Conservation (phyloP, 2,113 vertebrate species). For the Pangasianodon gigas region DNA sequence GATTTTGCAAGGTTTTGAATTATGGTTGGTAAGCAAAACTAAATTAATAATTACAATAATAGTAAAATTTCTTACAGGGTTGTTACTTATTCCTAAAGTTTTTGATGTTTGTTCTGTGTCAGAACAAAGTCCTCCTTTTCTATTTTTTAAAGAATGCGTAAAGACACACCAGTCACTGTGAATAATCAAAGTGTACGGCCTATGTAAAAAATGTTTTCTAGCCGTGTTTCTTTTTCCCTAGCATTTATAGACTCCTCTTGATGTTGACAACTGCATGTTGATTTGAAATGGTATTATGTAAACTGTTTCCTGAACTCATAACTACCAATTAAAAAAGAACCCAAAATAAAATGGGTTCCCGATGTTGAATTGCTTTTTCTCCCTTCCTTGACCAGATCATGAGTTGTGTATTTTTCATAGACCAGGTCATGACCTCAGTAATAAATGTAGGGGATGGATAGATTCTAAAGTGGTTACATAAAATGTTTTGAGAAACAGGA, state of each 20-base stretch:
- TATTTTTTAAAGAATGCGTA: constrained; percentile 39
- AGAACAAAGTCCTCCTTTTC: constrained; percentile 62
- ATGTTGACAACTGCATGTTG: constrained; percentile 72
- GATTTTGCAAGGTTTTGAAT: constrained; percentile 10
- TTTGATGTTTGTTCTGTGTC: constrained; percentile 68
- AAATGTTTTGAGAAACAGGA: not conserved
- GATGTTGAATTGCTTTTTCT: constrained; percentile 20
- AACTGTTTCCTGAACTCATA: constrained; percentile 69
- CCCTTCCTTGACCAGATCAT: not conserved
- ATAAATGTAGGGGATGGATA: not conserved
- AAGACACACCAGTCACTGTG: constrained; percentile 65
- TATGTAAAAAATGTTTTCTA: constrained; percentile 23
- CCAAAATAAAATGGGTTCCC: constrained; percentile 54
- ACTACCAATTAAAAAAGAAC: constrained; percentile 71
- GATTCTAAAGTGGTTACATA: not conserved
- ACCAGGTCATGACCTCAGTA: not conserved
- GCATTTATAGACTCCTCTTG: constrained; percentile 59
- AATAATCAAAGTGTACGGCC: constrained; percentile 56
- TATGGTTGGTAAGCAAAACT: constrained; percentile 4
- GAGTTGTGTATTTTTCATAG: not conserved
- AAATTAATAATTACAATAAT: constrained; percentile 33
- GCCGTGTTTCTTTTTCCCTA: constrained; percentile 50
- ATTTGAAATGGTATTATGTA: constrained; percentile 65
- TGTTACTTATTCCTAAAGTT: constrained; percentile 34
- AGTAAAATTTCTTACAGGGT: constrained; percentile 44